Percentiles rank a stretch among this genome's conserved stretches.
phyloP scores from a whole-genome alignment of 2,797 vertebrate species.

The Sebastolobus alascanus region DNA sequence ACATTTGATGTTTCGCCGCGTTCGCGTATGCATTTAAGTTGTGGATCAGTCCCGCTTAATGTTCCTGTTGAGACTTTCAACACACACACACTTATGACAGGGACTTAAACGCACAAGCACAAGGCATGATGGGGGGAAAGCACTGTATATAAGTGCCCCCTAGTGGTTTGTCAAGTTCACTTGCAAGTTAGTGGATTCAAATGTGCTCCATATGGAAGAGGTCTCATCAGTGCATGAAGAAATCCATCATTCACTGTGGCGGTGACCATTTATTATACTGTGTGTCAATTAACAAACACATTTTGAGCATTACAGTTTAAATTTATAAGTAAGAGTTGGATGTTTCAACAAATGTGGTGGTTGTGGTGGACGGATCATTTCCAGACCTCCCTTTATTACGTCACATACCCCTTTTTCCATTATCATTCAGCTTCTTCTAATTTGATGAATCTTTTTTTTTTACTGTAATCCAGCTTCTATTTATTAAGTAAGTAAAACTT shows the following conservation, averaged over 20 bases:
- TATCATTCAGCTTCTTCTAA: neutral
- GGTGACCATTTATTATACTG: neutral
- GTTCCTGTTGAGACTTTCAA: conserved; percentile 42
- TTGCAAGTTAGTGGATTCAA: conserved; percentile 18
- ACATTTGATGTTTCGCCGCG: conserved; percentile 38
- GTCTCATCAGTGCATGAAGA: conserved; percentile 16
- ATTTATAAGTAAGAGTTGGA: neutral
- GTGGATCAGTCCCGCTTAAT: conserved; percentile 28
- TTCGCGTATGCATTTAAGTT: conserved; percentile 31
- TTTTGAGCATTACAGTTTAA: neutral
- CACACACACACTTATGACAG: conserved; percentile 43
- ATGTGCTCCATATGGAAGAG: conserved; percentile 18
- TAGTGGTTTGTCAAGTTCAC: conserved; percentile 74
- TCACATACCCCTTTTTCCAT: neutral
- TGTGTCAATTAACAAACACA: neutral
- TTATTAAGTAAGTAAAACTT: no score
- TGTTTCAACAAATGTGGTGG: neutral
- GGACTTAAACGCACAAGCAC: conserved; percentile 36
- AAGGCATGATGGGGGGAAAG: conserved; percentile 24
- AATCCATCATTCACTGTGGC: neutral
- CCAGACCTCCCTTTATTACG: neutral
- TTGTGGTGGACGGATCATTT: neutral
- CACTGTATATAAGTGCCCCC: conserved; percentile 82
- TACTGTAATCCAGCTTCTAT: no score
- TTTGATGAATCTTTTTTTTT: neutral